Percentiles rank a stretch among this genome's conserved stretches.
Conservation (phyloP, 2,113 vertebrate genomes). For the Heloderma charlesbogerti region DNA sequence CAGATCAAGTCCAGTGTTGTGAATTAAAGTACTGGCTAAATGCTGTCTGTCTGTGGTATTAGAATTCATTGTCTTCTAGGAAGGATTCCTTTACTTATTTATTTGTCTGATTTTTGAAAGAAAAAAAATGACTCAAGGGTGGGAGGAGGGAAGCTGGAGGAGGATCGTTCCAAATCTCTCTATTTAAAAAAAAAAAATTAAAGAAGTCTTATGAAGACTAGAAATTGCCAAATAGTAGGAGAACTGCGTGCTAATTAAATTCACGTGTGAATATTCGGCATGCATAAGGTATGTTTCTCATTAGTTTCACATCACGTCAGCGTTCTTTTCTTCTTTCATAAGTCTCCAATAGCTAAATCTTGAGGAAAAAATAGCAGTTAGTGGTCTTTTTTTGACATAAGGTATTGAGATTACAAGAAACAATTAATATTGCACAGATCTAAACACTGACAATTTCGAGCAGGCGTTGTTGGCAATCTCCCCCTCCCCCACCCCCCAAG, state of each 20-base stretch:
- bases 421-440: not conserved
- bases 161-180: not conserved
- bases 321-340: not conserved
- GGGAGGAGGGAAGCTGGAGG: slow-evolving; percentile 19
- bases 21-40: slow-evolving; percentile 66
- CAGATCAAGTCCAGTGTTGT: slow-evolving; percentile 83
- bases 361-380: slow-evolving; percentile 46
- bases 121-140: not conserved
- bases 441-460: slow-evolving; percentile 2
- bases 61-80: slow-evolving; percentile 46
- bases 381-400: slow-evolving; percentile 47
- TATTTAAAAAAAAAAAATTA: too few species aligned
- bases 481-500: not conserved
- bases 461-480: not conserved
- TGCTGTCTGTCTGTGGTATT: slow-evolving; percentile 24
- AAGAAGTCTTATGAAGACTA: slow-evolving; percentile 53
- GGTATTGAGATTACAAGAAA: not conserved
- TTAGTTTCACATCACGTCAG: slow-evolving; percentile 73
- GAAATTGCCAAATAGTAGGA: slow-evolving; percentile 47
- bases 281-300: slow-evolving; percentile 76
- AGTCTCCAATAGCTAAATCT: not conserved
- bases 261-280: slow-evolving; percentile 74
- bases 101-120: not conserved
- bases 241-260: slow-evolving; percentile 70
- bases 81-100: slow-evolving; percentile 10